phyloP scores from a whole-genome alignment of 2,113 vertebrate species.

The Takifugu bimaculatus region DNA sequence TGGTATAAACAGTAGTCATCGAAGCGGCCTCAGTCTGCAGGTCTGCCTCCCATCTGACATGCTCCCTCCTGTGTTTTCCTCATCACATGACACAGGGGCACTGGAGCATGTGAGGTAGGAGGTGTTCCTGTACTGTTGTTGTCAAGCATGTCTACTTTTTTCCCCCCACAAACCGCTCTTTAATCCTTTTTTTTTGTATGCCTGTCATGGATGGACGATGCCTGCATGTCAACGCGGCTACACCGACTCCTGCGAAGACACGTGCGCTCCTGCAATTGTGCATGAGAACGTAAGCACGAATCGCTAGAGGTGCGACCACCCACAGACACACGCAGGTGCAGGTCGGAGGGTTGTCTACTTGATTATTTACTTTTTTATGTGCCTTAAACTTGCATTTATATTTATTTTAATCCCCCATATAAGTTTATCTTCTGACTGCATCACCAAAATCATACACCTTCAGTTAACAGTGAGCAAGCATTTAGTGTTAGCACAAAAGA shows the following conservation, averaged over 20 bases:
- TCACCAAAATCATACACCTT: too few species aligned
- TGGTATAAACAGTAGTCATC: neutral
- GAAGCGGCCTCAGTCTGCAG: conserved; percentile 18
- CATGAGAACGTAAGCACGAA: conserved; percentile 35
- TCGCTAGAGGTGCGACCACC: conserved; percentile 14
- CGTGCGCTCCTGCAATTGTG: conserved; percentile 22
- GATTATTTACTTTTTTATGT: too few species aligned
- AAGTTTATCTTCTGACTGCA: too few species aligned
- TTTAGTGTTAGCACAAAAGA: too few species aligned
- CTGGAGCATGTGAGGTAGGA: conserved; percentile 46
- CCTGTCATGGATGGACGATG: conserved; percentile 11
- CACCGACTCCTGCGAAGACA: conserved; percentile 31
- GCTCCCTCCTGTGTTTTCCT: conserved; percentile 39
- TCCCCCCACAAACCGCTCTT: conserved; percentile 29
- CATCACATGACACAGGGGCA: conserved; percentile 52
- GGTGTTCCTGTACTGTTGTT: conserved; percentile 56
- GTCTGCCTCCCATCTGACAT: conserved; percentile 39
- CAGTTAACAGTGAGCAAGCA: too few species aligned
- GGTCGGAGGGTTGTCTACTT: neutral
- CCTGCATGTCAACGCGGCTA: conserved; percentile 41
- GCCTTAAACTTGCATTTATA: too few species aligned
- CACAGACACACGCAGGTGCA: neutral
- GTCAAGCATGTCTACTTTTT: conserved; percentile 52
- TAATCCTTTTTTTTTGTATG: conserved; percentile 50
- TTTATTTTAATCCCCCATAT: too few species aligned